Evolutionary conservation across 2,888 invertebrate species (phyloP).

Genomic region (Yponomeuta plumbellus): DNA sequence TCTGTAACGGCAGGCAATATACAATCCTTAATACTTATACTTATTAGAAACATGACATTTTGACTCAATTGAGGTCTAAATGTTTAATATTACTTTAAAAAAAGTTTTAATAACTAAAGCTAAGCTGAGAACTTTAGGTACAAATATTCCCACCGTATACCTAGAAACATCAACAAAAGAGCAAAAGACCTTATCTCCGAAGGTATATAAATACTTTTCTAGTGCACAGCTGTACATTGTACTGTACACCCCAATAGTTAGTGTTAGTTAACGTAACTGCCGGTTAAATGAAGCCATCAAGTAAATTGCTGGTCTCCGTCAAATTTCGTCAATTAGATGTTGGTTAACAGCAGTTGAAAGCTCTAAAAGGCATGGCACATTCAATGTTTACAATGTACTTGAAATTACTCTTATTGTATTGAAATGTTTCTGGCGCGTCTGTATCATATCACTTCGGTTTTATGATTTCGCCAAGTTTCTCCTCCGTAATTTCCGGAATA

Average conservation of each 20-base stretch:
- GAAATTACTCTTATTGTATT: neutral
- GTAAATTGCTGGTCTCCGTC: constrained; percentile 57
- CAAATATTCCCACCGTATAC: too few species aligned
- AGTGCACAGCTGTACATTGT: too few species aligned
- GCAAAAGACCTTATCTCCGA: too few species aligned
- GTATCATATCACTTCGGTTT: neutral
- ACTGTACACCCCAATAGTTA: constrained; percentile 46
- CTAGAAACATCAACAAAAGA: too few species aligned
- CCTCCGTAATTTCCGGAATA: neutral
- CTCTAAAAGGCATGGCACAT: constrained; percentile 17
- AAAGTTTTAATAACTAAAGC: too few species aligned
- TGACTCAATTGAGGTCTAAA: too few species aligned
- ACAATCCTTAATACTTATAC: too few species aligned
- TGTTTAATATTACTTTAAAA: too few species aligned
- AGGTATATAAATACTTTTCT: too few species aligned
- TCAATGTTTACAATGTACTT: neutral
- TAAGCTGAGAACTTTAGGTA: too few species aligned
- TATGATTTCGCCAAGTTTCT: neutral
- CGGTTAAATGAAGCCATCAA: constrained; percentile 60
- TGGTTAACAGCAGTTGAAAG: neutral
- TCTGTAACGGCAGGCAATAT: too few species aligned
- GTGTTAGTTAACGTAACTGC: constrained; percentile 55
- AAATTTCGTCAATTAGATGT: constrained; percentile 58
- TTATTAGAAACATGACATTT: too few species aligned
- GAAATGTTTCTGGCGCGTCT: neutral